phyloP scores from a whole-genome alignment of 1,140 invertebrate genomes.

The Schlechtendalia chinensis region DNA sequence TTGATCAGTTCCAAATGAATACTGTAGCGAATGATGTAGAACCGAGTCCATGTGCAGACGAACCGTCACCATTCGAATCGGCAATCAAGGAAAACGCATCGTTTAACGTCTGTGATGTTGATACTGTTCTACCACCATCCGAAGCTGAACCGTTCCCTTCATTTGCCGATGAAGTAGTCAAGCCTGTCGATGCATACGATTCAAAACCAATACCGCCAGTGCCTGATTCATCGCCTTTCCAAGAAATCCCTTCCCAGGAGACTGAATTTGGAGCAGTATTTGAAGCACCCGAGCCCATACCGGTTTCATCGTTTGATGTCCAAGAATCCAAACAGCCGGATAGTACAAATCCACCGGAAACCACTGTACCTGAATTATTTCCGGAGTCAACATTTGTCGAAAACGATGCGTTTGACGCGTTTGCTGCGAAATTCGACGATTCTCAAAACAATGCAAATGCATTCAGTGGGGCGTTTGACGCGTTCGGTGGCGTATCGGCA shows the following conservation, averaged over 20 bases:
- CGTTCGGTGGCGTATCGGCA: slow-evolving; percentile 57
- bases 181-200: neutral
- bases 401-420: slow-evolving; percentile 74
- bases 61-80: neutral
- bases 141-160: neutral
- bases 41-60: neutral
- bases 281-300: neutral
- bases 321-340: neutral
- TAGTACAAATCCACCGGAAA: neutral
- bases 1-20: neutral
- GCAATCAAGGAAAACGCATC: neutral
- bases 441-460: slow-evolving; percentile 57
- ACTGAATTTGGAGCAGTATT: neutral
- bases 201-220: slow-evolving; percentile 2
- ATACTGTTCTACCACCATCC: neutral
- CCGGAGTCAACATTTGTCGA: neutral
- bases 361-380: neutral
- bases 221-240: slow-evolving; percentile 24
- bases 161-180: neutral
- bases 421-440: slow-evolving; percentile 79
- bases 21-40: neutral
- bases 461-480: slow-evolving; percentile 61
- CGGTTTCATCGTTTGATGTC: neutral
- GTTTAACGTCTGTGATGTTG: neutral
- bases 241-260: neutral